Evolutionary conservation across 2,797 vertebrate species (phyloP).

Genomic region (Sarcoramphus papa): DNA sequence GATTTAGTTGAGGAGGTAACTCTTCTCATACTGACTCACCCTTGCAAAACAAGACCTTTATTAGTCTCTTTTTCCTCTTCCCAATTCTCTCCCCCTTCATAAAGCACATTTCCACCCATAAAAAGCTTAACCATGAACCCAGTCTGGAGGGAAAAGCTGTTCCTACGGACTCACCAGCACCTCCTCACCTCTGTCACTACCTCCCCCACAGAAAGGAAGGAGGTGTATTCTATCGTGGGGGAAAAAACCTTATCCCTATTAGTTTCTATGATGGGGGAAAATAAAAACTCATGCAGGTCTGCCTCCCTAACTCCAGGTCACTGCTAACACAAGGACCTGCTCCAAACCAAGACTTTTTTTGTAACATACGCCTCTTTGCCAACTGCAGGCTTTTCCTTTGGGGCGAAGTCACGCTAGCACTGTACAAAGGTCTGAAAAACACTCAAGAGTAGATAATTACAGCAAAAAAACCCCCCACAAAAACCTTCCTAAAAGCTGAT

Average conservation of each 20-base stretch:
- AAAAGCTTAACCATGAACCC: neutral
- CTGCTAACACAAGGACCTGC: neutral
- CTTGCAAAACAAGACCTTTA: neutral
- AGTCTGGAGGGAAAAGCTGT: neutral
- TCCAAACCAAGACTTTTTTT: neutral
- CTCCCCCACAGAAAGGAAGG: neutral
- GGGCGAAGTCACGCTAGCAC: neutral
- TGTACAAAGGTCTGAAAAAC: neutral
- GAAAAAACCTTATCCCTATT: neutral
- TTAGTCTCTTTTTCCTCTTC: neutral
- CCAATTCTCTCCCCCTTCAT: neutral
- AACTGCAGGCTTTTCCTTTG: neutral
- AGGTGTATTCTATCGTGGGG: rapidly evolving
- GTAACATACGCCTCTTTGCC: neutral
- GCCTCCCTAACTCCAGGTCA: neutral
- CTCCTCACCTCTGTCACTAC: neutral
- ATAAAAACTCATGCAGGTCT: neutral
- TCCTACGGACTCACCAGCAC: neutral
- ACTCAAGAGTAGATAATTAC: rapidly evolving
- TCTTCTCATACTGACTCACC: neutral
- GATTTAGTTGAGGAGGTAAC: neutral
- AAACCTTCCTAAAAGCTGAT: neutral
- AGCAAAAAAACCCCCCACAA: too few relatives aligned
- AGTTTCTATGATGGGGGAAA: rapidly evolving
- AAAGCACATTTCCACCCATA: rapidly evolving